Conservation (phyloP, 2,888 invertebrate genomes). For the Gerris lacustris region DNA sequence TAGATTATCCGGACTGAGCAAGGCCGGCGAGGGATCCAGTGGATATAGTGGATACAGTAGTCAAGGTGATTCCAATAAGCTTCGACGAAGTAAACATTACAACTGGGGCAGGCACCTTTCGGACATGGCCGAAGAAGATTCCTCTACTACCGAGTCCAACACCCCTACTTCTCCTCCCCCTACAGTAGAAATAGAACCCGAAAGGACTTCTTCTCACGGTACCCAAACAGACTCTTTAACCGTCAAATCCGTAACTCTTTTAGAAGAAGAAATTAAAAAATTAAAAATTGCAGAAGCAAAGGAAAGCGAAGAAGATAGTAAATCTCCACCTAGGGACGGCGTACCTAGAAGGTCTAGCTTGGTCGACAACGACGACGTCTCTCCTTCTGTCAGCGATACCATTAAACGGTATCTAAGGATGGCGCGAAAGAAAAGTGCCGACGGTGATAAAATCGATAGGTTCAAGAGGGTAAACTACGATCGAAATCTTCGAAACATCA, state of each 20-base stretch:
- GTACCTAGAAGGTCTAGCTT: constrained; percentile 50
- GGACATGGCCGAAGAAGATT: constrained; percentile 30
- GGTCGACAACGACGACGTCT: constrained; percentile 71
- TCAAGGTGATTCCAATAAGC: constrained; percentile 4
- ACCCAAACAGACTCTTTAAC: constrained; percentile 52
- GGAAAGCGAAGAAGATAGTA: constrained; percentile 37
- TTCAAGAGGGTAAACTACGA: constrained; percentile 84
- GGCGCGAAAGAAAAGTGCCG: constrained; percentile 77
- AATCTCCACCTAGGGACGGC: constrained; percentile 8
- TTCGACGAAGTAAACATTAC: constrained; percentile 11
- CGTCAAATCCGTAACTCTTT: constrained; percentile 42
- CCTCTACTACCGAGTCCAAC: constrained; percentile 23
- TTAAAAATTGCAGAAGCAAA: constrained; percentile 39
- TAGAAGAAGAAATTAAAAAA: constrained; percentile 42
- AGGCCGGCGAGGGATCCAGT: constrained; percentile 17
- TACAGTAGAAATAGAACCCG: constrained; percentile 50
- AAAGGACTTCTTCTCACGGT: constrained; percentile 43
- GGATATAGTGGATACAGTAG: constrained; percentile 11
- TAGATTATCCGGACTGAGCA: neutral
- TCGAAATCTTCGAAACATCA: constrained; percentile 68
- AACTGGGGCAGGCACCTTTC: constrained; percentile 18
- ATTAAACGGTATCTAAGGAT: constrained; percentile 74
- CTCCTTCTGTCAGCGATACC: constrained; percentile 75
- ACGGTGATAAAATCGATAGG: constrained; percentile 64
- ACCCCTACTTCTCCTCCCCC: constrained; percentile 47